Conservation (phyloP, 2,113 vertebrate genomes). For the Onychorhynchus coronatus region DNA sequence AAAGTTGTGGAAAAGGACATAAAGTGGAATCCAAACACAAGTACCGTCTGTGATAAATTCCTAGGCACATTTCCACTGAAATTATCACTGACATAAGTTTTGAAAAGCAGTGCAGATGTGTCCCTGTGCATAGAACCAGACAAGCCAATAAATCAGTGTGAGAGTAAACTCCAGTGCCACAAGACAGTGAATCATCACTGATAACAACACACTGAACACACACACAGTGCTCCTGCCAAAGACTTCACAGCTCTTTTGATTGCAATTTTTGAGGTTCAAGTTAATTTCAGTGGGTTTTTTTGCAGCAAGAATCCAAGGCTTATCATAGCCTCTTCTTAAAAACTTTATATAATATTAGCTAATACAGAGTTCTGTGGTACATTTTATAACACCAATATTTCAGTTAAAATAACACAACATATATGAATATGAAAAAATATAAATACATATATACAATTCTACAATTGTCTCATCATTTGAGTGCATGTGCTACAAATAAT, state of each 20-base stretch:
- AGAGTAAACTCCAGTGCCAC: background rate
- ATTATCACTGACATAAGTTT: background rate
- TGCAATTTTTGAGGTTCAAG: background rate
- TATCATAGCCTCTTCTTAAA: background rate
- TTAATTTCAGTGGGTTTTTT: background rate
- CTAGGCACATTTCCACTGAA: background rate
- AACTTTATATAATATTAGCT: background rate
- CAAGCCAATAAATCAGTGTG: background rate
- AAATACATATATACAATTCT: background rate
- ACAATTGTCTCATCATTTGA: background rate
- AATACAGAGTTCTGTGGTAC: background rate
- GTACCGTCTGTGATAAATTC: background rate
- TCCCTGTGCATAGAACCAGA: background rate
- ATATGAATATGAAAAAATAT: background rate
- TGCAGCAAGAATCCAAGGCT: background rate
- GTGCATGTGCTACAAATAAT: background rate
- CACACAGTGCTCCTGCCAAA: background rate
- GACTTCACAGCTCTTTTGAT: background rate
- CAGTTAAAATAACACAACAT: background rate
- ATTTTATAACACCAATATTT: background rate
- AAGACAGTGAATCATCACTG: background rate
- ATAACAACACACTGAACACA: background rate
- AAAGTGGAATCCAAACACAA: slow-evolving; percentile 13
- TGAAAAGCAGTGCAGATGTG: background rate
- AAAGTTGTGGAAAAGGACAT: slow-evolving; percentile 13